Evolutionary conservation across 2,888 invertebrate species (phyloP), one percentile per base, ranked within the genome.

Genomic region (Scaptomyza caliginosa): DNA sequence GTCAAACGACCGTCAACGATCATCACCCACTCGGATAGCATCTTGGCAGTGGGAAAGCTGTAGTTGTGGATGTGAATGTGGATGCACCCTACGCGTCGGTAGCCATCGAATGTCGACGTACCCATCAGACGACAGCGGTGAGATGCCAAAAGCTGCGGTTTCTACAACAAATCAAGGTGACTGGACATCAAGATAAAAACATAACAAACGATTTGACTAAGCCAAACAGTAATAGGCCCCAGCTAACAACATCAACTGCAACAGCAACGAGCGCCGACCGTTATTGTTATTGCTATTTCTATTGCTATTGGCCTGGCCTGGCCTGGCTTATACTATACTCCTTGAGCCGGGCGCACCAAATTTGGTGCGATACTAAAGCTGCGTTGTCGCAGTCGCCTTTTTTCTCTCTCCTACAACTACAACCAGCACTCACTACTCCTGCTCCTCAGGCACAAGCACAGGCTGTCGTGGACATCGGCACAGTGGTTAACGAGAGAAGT

Each of bases 81-180:
- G 71, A 74, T 74, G 67, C 84, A 80, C 80, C 80, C 80, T 84
- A 80, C 51, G 86, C 84, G 67, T 62, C 77, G 69, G 76, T 76
- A 71, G 26, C 34, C 34, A 26, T 26, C 39, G 23, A 19, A 28
- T 30, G 30, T 28, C 46, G 30, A 38, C 65, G 45, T 50, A 28
- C 39, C 36, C 55, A 46, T 39, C 55, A 54, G 60, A 70, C 70
- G 48, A 63, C 67, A 70, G 79, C 50, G 34, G 3, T 48, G 62
- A 75, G 63, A 87, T 89, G 90, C 86, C 89, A 89, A 89, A 87
- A 88, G 86, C 81, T 86, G 88, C 84, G 81, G 83, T 89, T 89
- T 89, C 86, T 86, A 83, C 90, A 89, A 89, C 90, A 89, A 89
- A 90, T 90, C 90, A 89, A 89, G 89, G 89, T 89, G 90, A 89